Evolutionary conservation across 2,888 invertebrate genomes (phyloP).

Genomic region (Phaonia tiefii): DNA sequence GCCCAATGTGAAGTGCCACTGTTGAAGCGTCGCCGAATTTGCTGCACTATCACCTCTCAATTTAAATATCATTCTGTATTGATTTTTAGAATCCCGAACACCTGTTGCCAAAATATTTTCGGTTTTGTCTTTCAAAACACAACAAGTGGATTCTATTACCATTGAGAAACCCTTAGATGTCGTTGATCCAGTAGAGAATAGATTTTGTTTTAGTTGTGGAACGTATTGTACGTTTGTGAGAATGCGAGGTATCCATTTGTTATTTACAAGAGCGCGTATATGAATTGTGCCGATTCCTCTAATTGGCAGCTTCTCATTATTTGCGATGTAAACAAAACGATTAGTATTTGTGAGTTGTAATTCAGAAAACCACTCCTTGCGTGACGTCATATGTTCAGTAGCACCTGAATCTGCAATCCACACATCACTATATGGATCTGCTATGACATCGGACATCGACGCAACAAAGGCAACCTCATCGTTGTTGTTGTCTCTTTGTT

Average conservation of each 20-base stretch:
- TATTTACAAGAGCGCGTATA: constrained; percentile 45
- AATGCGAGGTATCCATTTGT: constrained; percentile 42
- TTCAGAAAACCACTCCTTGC: constrained; percentile 57
- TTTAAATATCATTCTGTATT: constrained; percentile 31
- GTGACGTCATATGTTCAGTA: constrained; percentile 7
- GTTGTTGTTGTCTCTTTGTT: too few relatives aligned
- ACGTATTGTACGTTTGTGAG: constrained; percentile 61
- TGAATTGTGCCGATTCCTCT: neutral
- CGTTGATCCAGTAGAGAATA: too few relatives aligned
- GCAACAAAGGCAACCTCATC: too few relatives aligned
- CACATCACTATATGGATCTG: too few relatives aligned
- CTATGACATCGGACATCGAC: too few relatives aligned
- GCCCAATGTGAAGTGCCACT: too few relatives aligned
- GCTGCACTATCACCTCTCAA: too few relatives aligned
- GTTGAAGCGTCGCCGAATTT: neutral
- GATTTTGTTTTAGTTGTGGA: constrained; percentile 58
- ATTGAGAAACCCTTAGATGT: too few relatives aligned
- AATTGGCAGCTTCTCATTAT: constrained; percentile 23
- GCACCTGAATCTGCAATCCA: too few relatives aligned
- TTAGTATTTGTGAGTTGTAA: too few relatives aligned
- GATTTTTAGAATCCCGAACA: constrained; percentile 36
- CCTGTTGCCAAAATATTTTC: too few relatives aligned
- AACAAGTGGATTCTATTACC: too few relatives aligned
- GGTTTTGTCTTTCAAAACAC: neutral
- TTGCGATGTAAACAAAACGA: constrained; percentile 38